phyloP scores from a whole-genome alignment of 2,888 invertebrate species.

The Drosophila borborema region DNA sequence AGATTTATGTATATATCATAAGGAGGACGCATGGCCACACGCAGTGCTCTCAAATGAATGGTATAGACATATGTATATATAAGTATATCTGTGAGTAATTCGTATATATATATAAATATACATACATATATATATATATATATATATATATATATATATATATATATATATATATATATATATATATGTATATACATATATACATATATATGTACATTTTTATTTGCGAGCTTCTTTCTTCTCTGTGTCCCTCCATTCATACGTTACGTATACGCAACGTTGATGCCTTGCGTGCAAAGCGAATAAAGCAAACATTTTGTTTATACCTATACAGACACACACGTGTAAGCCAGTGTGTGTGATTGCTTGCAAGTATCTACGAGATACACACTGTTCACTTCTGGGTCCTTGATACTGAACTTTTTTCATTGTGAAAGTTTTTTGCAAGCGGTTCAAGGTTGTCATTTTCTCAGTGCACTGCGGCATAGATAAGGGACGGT shows the following conservation, averaged over 20 bases:
- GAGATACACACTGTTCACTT: conserved; percentile 61
- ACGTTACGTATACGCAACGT: conserved; percentile 74
- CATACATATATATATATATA: neutral
- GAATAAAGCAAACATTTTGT: conserved; percentile 56
- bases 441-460: conserved; percentile 77
- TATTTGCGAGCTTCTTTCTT: conserved; percentile 36
- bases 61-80: neutral
- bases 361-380: neutral
- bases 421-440: conserved; percentile 80
- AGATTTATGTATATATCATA: conserved; percentile 38
- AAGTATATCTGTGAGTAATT: neutral
- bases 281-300: conserved; percentile 47
- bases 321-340: conserved; percentile 18
- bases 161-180: neutral
- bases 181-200: neutral
- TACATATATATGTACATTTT: neutral
- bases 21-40: conserved; percentile 16
- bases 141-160: neutral
- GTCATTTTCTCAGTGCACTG: conserved; percentile 36
- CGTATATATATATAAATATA: neutral
- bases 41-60: conserved; percentile 21
- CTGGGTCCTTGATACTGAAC: conserved; percentile 79
- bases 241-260: conserved; percentile 29
- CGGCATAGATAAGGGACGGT: neutral
- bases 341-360: neutral